Evolutionary conservation across 2,888 invertebrate genomes (phyloP).

Genomic region (Sycophila texana): DNA sequence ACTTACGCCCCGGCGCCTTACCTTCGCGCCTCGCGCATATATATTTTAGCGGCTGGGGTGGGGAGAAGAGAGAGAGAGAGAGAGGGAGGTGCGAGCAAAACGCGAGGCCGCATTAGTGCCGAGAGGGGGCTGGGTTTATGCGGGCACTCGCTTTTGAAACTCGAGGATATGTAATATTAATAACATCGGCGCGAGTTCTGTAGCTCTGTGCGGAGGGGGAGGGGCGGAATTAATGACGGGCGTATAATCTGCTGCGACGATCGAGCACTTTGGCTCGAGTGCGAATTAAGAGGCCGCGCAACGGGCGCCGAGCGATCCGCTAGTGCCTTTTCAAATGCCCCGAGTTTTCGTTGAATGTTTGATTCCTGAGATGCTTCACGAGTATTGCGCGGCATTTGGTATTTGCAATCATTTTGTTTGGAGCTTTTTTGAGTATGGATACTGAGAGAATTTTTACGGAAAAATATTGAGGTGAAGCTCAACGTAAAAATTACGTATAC

Average conservation of each 20-base stretch:
- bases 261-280: slow-evolving; percentile 19
- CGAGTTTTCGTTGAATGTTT: no score
- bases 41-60: slow-evolving; percentile 19
- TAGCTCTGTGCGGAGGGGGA: background rate
- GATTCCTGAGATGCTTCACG: no score
- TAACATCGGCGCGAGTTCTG: slow-evolving; percentile 19
- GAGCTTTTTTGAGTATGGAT: no score
- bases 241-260: slow-evolving; percentile 30
- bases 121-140: slow-evolving; percentile 13
- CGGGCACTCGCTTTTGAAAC: slow-evolving; percentile 4
- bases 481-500: no score
- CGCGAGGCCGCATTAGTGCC: background rate
- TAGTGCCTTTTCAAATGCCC: no score
- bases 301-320: no score
- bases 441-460: no score
- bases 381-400: no score
- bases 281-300: no score
- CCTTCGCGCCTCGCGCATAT: background rate
- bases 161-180: slow-evolving; percentile 52
- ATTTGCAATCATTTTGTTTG: no score
- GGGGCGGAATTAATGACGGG: slow-evolving; percentile 28
- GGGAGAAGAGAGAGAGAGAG: no score
- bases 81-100: slow-evolving; percentile 13
- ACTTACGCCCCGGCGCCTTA: background rate
- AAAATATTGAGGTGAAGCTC: no score